Base-by-base conservation (phyloP, 2,797 vertebrate species). In the Cirrhinus molitorella region DNA sequence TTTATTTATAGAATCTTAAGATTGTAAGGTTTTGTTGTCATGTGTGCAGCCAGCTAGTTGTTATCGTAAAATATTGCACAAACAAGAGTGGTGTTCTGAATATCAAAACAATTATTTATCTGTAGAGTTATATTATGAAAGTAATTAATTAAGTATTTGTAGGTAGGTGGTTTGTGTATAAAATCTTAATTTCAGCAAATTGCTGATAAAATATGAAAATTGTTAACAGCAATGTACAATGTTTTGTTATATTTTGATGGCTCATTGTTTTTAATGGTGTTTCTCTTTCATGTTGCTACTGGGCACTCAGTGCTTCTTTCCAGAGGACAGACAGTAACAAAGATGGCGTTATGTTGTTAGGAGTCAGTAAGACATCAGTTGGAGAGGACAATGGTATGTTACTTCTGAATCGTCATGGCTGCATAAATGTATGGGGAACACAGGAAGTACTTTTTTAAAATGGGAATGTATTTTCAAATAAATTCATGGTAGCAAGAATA, bases 311-410 rank as follows among this genome's bases (percentile, higher is more conserved):
- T 10, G 94, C 94, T 55, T 96, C 94, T 87, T 93, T 93, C 86
- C 90, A 94, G 89, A 95, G 97, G 74, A 92, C 95, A 0, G 96
- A 97, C 37, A 95, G 95, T 25, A 95, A 94, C 89, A 98, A 97
- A 94, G 98, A 99, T 83, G 97, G 96, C 2, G 96, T 99, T 89
- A 97, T 97, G 94, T 96, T 99, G 87, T 95, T 99, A 85, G 97
- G 97, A 7, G 95, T 99, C 85, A 79, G 28, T 51, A 99, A 97
- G 92, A 94, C 97, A 66, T 95, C 96, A 73, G 94, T 93, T 66
- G 85, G 93, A 84, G 88, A 96, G 1, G 97, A 97, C 65, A 93
- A 94, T 23, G 96, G 98, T 99, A 94, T 93, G 96, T 89, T 13
- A 37, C 5, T n/a, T 25, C 13, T 51, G 5, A 31, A 16, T 31